Percentiles rank a stretch among this genome's conserved stretches.
Conservation (phyloP, 2,113 vertebrate species). For the Turnix velox region DNA sequence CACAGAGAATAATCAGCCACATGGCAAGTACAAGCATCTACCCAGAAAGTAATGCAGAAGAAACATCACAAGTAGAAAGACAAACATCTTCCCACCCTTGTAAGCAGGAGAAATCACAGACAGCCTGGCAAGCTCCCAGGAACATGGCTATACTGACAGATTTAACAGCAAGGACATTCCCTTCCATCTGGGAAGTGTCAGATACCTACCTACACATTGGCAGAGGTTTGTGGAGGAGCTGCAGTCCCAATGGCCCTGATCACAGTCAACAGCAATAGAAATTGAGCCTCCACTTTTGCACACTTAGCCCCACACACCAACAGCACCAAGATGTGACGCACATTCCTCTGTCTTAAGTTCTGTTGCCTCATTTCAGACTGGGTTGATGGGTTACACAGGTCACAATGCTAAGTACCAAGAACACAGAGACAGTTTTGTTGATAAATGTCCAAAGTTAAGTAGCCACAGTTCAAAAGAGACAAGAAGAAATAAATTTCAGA, state of each 20-base stretch:
- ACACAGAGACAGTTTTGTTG: neutral
- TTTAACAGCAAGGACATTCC: neutral
- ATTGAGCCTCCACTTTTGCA: neutral
- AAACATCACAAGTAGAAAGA: neutral
- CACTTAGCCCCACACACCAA: neutral
- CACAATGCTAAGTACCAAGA: neutral
- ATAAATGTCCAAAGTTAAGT: neutral
- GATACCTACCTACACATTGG: neutral
- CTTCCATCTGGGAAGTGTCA: neutral
- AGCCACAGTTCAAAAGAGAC: neutral
- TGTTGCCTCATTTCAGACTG: neutral
- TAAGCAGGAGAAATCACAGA: neutral
- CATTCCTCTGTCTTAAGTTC: neutral
- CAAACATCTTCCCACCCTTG: neutral
- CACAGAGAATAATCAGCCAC: neutral
- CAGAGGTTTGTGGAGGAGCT: neutral
- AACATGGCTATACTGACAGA: neutral
- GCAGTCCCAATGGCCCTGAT: neutral
- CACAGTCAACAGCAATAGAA: neutral
- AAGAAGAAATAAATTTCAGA: neutral
- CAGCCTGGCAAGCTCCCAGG: neutral
- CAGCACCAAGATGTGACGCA: fast-evolving
- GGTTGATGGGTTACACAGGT: neutral
- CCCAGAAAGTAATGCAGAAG: neutral
- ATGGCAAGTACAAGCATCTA: fast-evolving